Evolutionary conservation across 2,113 vertebrate genomes (phyloP).

Genomic region (Bambusicola thoracicus): DNA sequence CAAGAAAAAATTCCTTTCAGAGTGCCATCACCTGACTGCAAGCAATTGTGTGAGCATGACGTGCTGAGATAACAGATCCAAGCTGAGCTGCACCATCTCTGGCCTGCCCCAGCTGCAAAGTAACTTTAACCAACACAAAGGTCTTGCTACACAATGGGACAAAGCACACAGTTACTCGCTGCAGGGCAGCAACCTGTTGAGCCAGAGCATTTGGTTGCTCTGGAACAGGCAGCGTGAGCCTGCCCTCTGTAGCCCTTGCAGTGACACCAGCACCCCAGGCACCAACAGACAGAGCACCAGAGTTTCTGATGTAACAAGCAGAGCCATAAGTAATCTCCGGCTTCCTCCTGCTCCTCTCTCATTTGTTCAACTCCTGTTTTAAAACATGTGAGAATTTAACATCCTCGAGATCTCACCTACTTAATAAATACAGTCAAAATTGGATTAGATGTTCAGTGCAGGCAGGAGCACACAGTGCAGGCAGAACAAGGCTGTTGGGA

Average conservation of each 20-base stretch:
- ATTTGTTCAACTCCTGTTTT: not conserved
- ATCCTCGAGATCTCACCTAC: not conserved
- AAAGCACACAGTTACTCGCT: not conserved
- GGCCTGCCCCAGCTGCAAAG: slow-evolving; percentile 19
- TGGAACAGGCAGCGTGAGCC: not conserved
- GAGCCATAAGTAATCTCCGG: not conserved
- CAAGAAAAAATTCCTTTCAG: not conserved
- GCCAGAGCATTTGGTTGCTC: not conserved
- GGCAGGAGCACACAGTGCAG: not conserved
- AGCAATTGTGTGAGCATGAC: not conserved
- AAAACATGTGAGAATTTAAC: not conserved
- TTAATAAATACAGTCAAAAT: not conserved
- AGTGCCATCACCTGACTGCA: slow-evolving; percentile 40
- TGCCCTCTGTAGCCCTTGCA: not conserved
- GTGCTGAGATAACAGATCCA: slow-evolving; percentile 50
- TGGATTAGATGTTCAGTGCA: not conserved
- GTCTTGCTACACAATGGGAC: not conserved
- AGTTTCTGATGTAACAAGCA: not conserved
- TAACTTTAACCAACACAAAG: not conserved
- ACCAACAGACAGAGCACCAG: not conserved
- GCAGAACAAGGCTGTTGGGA: not conserved
- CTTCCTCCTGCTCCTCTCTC: not conserved
- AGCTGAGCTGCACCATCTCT: not conserved
- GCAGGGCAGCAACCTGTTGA: slow-evolving; percentile 6
- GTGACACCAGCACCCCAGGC: not conserved